A percentile compares a stretch with the other conserved stretches of the same genome.
These are phyloP conservation scores for Calycopis cecrops DNA, from an alignment of 1,140 invertebrate genomes.

Conservation along the genomic window DNA sequence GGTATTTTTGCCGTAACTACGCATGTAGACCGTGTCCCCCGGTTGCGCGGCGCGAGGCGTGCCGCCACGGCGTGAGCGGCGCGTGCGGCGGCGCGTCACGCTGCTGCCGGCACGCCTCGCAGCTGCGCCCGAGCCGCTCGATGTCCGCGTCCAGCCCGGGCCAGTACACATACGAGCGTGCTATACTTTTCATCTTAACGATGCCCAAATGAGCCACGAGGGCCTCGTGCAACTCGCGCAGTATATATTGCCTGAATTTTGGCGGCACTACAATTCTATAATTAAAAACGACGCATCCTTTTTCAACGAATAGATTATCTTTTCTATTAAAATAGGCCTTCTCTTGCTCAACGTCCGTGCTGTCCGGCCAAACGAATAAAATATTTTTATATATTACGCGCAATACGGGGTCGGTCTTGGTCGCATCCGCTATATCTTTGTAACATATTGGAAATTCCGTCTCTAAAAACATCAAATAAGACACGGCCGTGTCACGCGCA, in stretches of 20 bases:
- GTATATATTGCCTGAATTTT: conserved; percentile 32
- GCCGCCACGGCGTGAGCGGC: conserved; percentile 1
- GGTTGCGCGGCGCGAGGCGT: neutral
- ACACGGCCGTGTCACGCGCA: too few species aligned
- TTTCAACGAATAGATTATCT: conserved; percentile 23
- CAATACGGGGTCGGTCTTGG: conserved; percentile 22
- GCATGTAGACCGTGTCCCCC: too few species aligned
- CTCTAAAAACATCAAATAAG: conserved; percentile 3
- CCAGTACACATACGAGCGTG: conserved; percentile 24
- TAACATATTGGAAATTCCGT: conserved; percentile 18
- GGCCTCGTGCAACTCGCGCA: conserved; percentile 58
- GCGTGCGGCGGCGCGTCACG: neutral
- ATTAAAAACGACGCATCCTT: conserved; percentile 36
- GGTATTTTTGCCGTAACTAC: neutral
- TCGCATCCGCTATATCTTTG: conserved; percentile 22
- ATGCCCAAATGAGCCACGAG: conserved; percentile 28
- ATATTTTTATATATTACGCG: conserved; percentile 29
- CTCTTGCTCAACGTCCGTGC: conserved; percentile 7
- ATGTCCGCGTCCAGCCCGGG: conserved; percentile 17
- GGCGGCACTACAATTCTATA: conserved; percentile 53
- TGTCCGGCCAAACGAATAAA: conserved; percentile 29
- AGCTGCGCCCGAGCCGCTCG: neutral
- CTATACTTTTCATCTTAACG: conserved; percentile 25
- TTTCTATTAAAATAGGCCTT: conserved; percentile 30
- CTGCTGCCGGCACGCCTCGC: neutral